These are phyloP conservation scores for Albula goreensis DNA, from an alignment of 2,113 vertebrate species.

Conservation along the genomic window DNA sequence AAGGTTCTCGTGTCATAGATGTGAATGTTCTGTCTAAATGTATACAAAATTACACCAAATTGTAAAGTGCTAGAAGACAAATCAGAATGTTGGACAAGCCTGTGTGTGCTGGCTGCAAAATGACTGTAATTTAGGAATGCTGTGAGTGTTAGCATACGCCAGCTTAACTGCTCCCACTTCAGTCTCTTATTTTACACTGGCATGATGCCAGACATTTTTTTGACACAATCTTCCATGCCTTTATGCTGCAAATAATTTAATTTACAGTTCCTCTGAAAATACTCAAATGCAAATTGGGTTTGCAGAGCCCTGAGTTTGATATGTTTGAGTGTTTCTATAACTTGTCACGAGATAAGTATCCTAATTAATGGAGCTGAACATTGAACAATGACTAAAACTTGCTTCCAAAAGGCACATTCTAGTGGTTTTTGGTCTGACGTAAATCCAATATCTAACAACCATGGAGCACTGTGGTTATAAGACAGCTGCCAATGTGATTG, in stretches of 20 bases:
- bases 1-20: not conserved
- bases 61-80: not conserved
- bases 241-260: not conserved
- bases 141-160: not conserved
- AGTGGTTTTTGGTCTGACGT: not conserved
- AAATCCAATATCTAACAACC: not conserved
- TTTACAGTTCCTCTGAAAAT: no score
- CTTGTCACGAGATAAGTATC: not conserved
- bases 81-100: not conserved
- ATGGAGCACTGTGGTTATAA: not conserved
- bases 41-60: not conserved
- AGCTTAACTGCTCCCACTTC: not conserved
- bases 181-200: not conserved
- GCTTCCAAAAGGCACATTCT: not conserved
- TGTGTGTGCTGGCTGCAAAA: not conserved
- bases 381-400: not conserved
- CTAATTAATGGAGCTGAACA: not conserved
- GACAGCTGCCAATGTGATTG: not conserved
- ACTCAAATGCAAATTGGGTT: no score
- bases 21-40: not conserved
- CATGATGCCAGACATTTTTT: not conserved
- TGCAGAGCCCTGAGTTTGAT: not conserved
- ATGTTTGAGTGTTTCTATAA: no score
- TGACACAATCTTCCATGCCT: not conserved
- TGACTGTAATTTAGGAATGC: not conserved